Evolutionary conservation across 1,140 invertebrate species (phyloP), one percentile per base, ranked within the genome.

Genomic region (Achatina immaculata): DNA sequence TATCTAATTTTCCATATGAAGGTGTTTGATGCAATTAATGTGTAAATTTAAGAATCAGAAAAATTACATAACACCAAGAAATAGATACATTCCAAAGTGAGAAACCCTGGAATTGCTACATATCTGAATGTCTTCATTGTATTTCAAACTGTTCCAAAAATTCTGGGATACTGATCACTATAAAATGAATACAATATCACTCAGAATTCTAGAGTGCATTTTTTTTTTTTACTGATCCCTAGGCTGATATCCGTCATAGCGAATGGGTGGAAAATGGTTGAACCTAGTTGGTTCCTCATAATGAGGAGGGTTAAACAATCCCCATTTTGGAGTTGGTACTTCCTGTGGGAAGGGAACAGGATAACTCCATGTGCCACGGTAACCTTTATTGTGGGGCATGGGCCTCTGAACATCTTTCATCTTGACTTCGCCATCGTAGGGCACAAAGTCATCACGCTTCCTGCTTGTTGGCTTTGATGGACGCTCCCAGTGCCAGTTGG

Each of bases 291-390:
- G 88, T 66, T 90, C 86, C 72, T 89, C 84, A 71, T 90, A 90
- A 55, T 87, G 81, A 14, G 84, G 85, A 19, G 89, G 88, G 77
- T 89, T 86, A 72, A 86, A 88, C 43, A 88, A 80, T 6, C 89
- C 89, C 89, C 88, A 90, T 77, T 88, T 89, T 28, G 89, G 89
- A 14, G 83, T 83, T 72, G 86, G 88, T 11, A 90, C 75, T 74
- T 88, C 88, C 51, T 84, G 82, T 9, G 87, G 87, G 71, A 88
- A 86, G 0, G 86, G 86, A 48, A 82, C 86, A 24, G 85, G 85
- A 62, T 85, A 88, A 38, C 82, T 85, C 55, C 82, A 85, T 19
- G 65, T 80, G 4, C 88, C 89, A 28, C 58, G 48, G 73, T 87
- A 89, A 24, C 82, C 80, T 55, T 84, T 85, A 76, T 88, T 89